A percentile compares a stretch with the other conserved stretches of the same genome.
phyloP scores from a whole-genome alignment of 1,140 invertebrate genomes.

The Nasonia vitripennis region DNA sequence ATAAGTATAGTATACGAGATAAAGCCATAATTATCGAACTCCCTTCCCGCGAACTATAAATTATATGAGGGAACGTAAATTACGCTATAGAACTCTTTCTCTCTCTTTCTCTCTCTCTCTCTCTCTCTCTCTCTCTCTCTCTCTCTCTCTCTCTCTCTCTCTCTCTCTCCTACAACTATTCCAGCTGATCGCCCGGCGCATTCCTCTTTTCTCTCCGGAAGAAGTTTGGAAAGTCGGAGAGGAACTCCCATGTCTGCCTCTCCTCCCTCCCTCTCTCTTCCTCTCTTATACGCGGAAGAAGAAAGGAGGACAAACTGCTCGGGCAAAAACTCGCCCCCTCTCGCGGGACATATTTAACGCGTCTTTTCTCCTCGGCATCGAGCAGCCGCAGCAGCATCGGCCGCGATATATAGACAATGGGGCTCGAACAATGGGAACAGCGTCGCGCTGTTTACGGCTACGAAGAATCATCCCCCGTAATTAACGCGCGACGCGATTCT shows the following conservation, averaged over 20 bases:
- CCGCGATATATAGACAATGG: constrained; percentile 18
- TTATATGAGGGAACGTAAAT: not conserved
- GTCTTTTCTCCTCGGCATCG: constrained; percentile 5
- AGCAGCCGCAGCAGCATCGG: not conserved
- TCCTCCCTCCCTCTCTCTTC: not conserved
- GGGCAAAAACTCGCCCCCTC: constrained; percentile 10
- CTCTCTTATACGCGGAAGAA: not conserved
- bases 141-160: no score
- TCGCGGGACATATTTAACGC: constrained; percentile 15
- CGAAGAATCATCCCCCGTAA: constrained; percentile 60
- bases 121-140: no score
- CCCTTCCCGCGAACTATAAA: not conserved
- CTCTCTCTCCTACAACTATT: not conserved
- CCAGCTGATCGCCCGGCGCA: not conserved
- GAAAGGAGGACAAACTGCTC: constrained; percentile 26
- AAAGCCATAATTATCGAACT: not conserved
- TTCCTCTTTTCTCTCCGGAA: not conserved
- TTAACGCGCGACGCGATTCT: constrained; percentile 36
- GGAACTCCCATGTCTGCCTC: constrained; percentile 3
- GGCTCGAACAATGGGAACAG: constrained; percentile 12
- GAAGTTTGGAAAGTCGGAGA: not conserved
- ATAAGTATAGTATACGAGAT: not conserved
- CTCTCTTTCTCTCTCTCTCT: no score
- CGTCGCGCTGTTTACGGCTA: constrained; percentile 48
- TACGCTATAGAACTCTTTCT: not conserved